These are phyloP conservation scores for Verasper variegatus DNA, from an alignment of 2,113 vertebrate species.

Conservation along the genomic window DNA sequence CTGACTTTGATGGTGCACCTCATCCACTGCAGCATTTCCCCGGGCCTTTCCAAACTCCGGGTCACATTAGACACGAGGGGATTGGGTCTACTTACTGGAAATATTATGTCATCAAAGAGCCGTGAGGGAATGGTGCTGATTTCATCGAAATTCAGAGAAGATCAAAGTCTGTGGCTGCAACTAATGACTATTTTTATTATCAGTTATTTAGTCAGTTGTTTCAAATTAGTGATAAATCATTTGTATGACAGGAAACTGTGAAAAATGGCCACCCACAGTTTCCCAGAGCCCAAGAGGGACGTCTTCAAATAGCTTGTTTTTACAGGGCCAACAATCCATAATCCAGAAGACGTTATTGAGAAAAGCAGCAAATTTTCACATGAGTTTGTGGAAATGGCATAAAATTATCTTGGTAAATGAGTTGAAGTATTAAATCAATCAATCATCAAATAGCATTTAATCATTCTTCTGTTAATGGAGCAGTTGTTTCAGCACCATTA, in stretches of 20 bases:
- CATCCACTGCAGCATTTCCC: slow-evolving; percentile 24
- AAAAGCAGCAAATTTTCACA: background rate
- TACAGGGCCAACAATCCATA: background rate
- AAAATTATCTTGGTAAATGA: background rate
- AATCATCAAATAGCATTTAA: background rate
- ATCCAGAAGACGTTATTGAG: background rate
- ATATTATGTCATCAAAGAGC: slow-evolving; percentile 30
- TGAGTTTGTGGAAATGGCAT: background rate
- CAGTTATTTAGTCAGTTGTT: background rate
- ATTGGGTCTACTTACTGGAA: slow-evolving; percentile 28
- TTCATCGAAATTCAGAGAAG: slow-evolving; percentile 1
- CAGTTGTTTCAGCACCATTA: background rate
- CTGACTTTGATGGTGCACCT: slow-evolving; percentile 34
- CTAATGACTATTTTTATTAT: background rate
- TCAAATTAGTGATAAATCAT: background rate
- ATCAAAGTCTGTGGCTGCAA: background rate
- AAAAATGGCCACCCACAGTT: background rate
- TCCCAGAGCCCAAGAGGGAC: background rate
- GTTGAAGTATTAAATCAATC: background rate
- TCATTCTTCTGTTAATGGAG: background rate
- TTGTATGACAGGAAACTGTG: too few species aligned
- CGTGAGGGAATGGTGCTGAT: background rate
- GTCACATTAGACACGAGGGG: slow-evolving; percentile 13
- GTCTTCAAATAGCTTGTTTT: background rate
- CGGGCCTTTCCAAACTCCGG: slow-evolving; percentile 36